Base-by-base conservation (phyloP, 37 sponge, comb jelly and placozoan species). In the Corticium candelabrum region DNA sequence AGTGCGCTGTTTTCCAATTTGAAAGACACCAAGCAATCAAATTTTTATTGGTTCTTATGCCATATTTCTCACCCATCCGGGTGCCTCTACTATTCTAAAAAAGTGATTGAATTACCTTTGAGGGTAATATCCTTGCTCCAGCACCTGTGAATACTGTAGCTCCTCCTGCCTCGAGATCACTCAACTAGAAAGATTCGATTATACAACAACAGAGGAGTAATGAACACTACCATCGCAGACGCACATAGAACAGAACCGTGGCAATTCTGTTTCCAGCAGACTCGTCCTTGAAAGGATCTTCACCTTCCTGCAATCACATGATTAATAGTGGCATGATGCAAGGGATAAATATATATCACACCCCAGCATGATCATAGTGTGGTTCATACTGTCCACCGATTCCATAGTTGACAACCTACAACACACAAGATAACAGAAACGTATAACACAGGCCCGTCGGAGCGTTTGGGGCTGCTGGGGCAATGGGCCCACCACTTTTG, bases 351-450 rank as follows among this genome's bases (percentile, higher is more conserved):
- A n/a, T n/a, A n/a, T n/a, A n/a, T n/a, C n/a, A n/a, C 57, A 92
- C 91, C 76, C 84, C 74, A 21, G 91, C 95, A 84, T 86, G 86
- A 79, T 94, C 95, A 81, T 83, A 94, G 74, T 94, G 95, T 37
- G 95, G 95, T 34, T 94, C 95, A 80, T 94, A 94, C 43, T 94
- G 95, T 68, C 95, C 95, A 38, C 95, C 95, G 36, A 94, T 94
- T 5, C 95, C 95, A 75, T 94, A 94, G 73, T 88, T 88, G 68
- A 78, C 82, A 37, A 87, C 88, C 83, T 35, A n/a, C n/a, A n/a
- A n/a, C n/a, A n/a, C n/a, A n/a, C n/a, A n/a, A n/a, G n/a, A n/a
- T n/a, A n/a, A n/a, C n/a, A n/a, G n/a, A n/a, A n/a, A n/a, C n/a
- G n/a, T n/a, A n/a, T n/a, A n/a, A n/a, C n/a, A n/a, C n/a, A n/a